Evolutionary conservation across 2,888 invertebrate genomes (phyloP), one percentile per base, ranked within the genome.

Genomic region (Heterodera filipjevi): DNA sequence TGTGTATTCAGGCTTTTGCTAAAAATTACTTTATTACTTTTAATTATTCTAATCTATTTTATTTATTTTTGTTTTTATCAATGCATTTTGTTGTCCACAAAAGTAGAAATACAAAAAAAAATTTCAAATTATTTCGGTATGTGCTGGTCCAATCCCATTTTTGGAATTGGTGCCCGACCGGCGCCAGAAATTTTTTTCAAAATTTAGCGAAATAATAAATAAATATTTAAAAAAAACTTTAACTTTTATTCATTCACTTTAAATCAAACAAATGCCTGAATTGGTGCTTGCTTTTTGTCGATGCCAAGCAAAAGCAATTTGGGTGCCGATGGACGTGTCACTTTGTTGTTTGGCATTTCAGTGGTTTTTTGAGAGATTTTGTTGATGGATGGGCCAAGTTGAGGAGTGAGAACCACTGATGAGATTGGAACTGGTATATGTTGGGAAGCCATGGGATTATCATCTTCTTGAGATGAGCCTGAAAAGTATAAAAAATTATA

Each of bases 351-450:
- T 49, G 46, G 46, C n/a, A 27, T 59, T 59, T n/a, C 6, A 27
- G 59, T 59, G 59, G n/a, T 59, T 2, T n/a, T n/a, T n/a, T n/a
- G 59, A 6, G 59, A 59, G 6, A 59, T 22, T 59, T 59, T 59
- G 27, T 59, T 6, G 8, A 59, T 27, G 6, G 27, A 59, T 8
- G 59, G 59, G 5, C 73, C 70, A 16, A 83, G 71, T 70, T 77
- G 79, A 14, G 83, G 83, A 8, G 78, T 68, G 66, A 83, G 71
- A 27, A 83, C 76, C 77, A 83, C 76, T 46, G 75, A 75, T 32
- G 75, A 33, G 27, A 83, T 77, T 39, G 83, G 84, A 3, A 83
- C 83, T 16, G 78, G 84, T 70, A 83, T 83, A 10, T 35, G 27
- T 44, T 84, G 79, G 12, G 79, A 46, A 2, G 72, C 33, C 33